Base-by-base conservation (phyloP, 2,113 vertebrate genomes). In the Cryptotis parvus region DNA sequence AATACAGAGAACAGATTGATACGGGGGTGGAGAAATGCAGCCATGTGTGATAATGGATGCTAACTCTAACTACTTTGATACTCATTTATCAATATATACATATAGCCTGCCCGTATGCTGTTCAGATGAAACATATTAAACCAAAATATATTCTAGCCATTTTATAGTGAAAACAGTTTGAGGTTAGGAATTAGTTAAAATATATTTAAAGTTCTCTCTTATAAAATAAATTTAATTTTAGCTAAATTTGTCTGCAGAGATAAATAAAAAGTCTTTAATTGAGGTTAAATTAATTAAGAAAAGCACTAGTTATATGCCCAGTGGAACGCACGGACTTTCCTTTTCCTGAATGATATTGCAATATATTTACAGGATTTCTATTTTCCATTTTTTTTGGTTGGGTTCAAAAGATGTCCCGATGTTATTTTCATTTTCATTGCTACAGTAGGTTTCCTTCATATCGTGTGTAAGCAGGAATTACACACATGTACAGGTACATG, bases 301-400 rank as follows among this genome's bases (percentile, higher is more conserved):
- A 24, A 83, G 35, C 45, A 20, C 1, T 16, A n/a, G 9, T 7
- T 31, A 12, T 8, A 61, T 66, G 16, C 6, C 76, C 26, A 89
- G 14, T 80, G 80, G 37, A 89, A 37, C 37, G 22, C 29, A 24
- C 26, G 2, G 63, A 76, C 73, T 82, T 9, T 89, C 26, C 26
- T 78, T 58, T 87, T 12, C 61, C 35, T 73, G 8, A n/a, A 20
- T 72, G 33, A 9, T 84, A 15, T 69, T 81, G 41, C 1, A 80
- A 27, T 49, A 76, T 10, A 66, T 6, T 29, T 33, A 58, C 10
- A 31, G 1, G 49, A 41, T 70, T 69, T 5, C 33, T 90, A 1
- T 9, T 39, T 72, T 91, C 69, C 65, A 0, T 73, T 16, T 87
- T 93, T 79, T 66, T 1, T 73, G 20, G 91, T 92, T 66, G 77